phyloP scores from a whole-genome alignment of 2,113 vertebrate genomes.

The Neomonachus schauinslandi region DNA sequence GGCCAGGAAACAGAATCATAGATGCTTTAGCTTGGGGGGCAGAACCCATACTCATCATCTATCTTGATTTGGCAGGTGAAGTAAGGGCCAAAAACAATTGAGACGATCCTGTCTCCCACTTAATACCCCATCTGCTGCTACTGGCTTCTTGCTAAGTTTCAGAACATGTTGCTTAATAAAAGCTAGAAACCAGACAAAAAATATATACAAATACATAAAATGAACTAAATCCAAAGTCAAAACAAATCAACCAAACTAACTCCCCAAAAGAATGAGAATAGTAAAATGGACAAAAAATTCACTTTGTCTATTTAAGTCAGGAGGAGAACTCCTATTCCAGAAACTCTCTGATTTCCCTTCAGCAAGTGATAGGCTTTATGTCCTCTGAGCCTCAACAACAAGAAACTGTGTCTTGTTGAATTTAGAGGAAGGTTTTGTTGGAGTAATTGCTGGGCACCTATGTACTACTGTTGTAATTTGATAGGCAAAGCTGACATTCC shows the following conservation, averaged over 20 bases:
- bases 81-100: not conserved
- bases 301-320: not conserved
- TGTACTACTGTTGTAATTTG: not conserved
- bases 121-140: constrained; percentile 1
- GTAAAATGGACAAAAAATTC: constrained; percentile 4
- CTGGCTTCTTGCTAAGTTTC: constrained; percentile 20
- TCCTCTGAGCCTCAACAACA: not conserved
- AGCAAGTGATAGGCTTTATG: not conserved
- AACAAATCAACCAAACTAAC: not conserved
- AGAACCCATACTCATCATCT: constrained; percentile 49
- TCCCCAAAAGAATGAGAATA: not conserved
- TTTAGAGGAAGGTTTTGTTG: not conserved
- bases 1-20: constrained; percentile 16
- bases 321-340: not conserved
- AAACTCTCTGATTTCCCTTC: not conserved
- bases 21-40: not conserved
- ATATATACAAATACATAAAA: constrained; percentile 18
- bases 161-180: constrained; percentile 1
- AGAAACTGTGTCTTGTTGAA: not conserved
- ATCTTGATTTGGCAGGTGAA: constrained; percentile 47
- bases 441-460: not conserved
- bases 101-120: not conserved
- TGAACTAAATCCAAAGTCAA: constrained; percentile 6
- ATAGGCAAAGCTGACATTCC: not conserved
- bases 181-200: not conserved